phyloP scores from a whole-genome alignment of 2,888 invertebrate genomes.

The Andrena fulva region DNA sequence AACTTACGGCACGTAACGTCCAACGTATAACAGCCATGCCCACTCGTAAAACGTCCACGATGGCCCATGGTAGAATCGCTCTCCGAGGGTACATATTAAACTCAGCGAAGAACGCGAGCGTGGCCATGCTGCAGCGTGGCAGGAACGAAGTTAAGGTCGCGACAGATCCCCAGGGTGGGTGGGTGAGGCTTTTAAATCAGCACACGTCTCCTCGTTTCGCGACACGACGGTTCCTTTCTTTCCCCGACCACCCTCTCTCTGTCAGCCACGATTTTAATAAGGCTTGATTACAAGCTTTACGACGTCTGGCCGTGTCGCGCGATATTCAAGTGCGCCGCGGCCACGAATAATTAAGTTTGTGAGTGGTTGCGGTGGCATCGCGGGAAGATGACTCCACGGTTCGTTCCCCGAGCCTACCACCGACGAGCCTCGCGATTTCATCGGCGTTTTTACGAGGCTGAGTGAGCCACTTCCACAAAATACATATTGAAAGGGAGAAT shows the following conservation, averaged over 20 bases:
- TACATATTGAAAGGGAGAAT: no score
- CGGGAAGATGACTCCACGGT: conserved; percentile 31
- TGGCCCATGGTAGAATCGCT: conserved; percentile 40
- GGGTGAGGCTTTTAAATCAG: conserved; percentile 47
- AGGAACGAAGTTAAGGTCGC: conserved; percentile 37
- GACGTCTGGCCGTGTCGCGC: conserved; percentile 45
- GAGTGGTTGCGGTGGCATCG: conserved; percentile 51
- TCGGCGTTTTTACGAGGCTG: not conserved
- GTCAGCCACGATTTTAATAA: conserved; percentile 67
- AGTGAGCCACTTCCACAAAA: not conserved
- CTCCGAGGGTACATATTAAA: conserved; percentile 61
- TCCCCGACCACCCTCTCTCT: conserved; percentile 18
- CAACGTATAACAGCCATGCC: no score
- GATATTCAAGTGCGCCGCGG: conserved; percentile 52
- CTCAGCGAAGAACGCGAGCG: conserved; percentile 20
- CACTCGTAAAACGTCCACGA: not conserved
- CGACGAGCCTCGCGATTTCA: not conserved
- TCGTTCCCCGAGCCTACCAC: conserved; percentile 4
- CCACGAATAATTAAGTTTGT: conserved; percentile 67
- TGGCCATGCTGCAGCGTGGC: not conserved
- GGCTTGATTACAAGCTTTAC: conserved; percentile 71
- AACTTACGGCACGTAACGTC: no score
- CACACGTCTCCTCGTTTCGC: conserved; percentile 49
- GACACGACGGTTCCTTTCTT: conserved; percentile 33
- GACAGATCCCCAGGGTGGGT: conserved; percentile 30